Evolutionary conservation across 2,113 vertebrate species (phyloP).

Genomic region (Myodes glareolus): DNA sequence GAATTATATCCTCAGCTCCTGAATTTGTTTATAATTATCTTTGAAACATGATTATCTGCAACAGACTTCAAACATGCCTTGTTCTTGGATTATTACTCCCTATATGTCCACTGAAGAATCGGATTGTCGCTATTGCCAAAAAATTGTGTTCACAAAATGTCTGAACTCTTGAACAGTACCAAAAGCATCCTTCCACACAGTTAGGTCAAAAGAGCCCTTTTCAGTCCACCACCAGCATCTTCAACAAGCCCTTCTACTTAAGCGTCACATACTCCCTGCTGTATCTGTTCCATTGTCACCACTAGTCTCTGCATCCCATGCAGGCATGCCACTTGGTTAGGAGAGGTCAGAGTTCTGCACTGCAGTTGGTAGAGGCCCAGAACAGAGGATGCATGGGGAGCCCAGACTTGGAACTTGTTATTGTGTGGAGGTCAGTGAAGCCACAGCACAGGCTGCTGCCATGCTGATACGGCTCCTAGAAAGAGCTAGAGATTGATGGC

Average conservation of each 20-base stretch:
- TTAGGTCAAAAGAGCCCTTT: not conserved
- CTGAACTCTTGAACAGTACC: not conserved
- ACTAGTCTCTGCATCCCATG: not conserved
- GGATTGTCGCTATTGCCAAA: not conserved
- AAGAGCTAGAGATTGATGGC: not conserved
- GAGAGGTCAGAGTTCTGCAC: not conserved
- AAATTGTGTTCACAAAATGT: not conserved
- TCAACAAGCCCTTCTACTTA: not conserved
- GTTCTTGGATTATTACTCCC: not conserved
- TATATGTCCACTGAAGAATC: not conserved
- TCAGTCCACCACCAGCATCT: not conserved
- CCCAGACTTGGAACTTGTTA: not conserved
- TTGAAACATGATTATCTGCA: not conserved
- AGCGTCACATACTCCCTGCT: not conserved
- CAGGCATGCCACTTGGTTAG: not conserved
- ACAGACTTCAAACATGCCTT: not conserved
- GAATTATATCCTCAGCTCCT: not conserved
- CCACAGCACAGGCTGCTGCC: not conserved
- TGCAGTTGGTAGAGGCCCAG: not conserved
- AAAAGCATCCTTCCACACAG: not conserved
- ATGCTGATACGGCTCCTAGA: not conserved
- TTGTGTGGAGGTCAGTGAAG: not conserved
- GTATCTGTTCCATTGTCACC: not conserved
- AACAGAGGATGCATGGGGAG: not conserved
- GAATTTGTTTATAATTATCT: not conserved